Percentiles rank a stretch among this genome's conserved stretches.
These are phyloP conservation scores for Agonopterix arenella DNA, from an alignment of 2,888 invertebrate genomes.

Conservation along the genomic window DNA sequence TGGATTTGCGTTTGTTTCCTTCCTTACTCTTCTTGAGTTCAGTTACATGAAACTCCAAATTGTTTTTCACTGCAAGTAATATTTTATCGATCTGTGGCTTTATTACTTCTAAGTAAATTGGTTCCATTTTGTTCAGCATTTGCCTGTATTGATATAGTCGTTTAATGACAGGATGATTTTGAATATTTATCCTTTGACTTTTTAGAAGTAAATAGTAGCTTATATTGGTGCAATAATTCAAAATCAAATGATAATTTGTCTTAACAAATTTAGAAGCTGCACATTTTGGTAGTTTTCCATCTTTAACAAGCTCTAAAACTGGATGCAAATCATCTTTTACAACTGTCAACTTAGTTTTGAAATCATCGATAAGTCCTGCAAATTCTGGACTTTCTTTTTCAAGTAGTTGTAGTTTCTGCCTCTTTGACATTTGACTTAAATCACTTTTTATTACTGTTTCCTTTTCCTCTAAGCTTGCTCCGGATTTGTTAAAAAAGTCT, in stretches of 20 bases:
- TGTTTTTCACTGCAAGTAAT: constrained; percentile 70
- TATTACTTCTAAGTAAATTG: constrained; percentile 81
- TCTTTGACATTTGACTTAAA: constrained; percentile 83
- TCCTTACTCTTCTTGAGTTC: constrained; percentile 25
- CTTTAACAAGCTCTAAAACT: constrained; percentile 78
- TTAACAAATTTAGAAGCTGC: constrained; percentile 83
- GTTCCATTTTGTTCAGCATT: constrained; percentile 84
- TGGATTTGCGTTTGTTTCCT: constrained; percentile 48
- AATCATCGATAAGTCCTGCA: constrained; percentile 85
- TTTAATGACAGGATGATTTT: constrained; percentile 93
- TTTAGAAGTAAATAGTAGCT: constrained; percentile 91
- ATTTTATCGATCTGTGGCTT: constrained; percentile 82
- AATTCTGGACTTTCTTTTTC: constrained; percentile 94
- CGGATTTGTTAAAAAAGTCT: constrained; percentile 70
- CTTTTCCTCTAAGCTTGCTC: constrained; percentile 52
- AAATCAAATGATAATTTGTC: constrained; percentile 81
- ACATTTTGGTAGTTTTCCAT: constrained; percentile 79
- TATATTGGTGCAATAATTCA: constrained; percentile 91
- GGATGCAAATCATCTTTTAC: constrained; percentile 82
- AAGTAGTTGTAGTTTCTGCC: constrained; percentile 86
- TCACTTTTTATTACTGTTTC: constrained; percentile 84
- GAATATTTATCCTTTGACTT: constrained; percentile 82
- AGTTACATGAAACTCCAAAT: constrained; percentile 43
- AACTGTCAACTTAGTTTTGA: constrained; percentile 82
- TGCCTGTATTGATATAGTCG: constrained; percentile 88